These are phyloP conservation scores for Philotrypesis tridentata DNA, from an alignment of 1,140 invertebrate genomes.

Conservation along the genomic window DNA sequence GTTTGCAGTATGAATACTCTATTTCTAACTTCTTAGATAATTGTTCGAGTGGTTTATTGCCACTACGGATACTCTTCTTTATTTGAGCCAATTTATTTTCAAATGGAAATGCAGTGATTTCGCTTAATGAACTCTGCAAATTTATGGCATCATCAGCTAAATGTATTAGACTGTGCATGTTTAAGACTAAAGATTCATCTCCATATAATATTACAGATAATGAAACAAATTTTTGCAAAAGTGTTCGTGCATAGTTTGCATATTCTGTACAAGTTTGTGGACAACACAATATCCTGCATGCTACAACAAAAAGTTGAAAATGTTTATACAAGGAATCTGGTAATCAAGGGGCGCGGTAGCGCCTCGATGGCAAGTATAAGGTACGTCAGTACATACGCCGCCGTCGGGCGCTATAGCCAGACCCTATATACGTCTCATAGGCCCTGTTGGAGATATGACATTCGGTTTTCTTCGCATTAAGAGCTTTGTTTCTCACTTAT, in stretches of 20 bases:
- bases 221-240: conserved; percentile 28
- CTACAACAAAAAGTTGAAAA: conserved; percentile 31
- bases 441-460: too few relatives aligned
- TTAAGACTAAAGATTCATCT: conserved; percentile 20
- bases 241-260: background rate
- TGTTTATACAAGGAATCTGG: background rate
- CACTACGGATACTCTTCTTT: background rate
- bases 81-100: conserved; percentile 41
- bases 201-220: conserved; percentile 19
- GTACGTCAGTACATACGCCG: too few relatives aligned
- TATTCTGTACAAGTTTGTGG: background rate
- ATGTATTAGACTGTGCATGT: conserved; percentile 46
- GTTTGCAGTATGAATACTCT: too few relatives aligned
- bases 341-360: too few relatives aligned
- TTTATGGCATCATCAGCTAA: conserved; percentile 39
- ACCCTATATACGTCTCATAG: too few relatives aligned
- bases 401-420: too few relatives aligned
- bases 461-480: too few relatives aligned
- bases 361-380: too few relatives aligned
- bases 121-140: conserved; percentile 32
- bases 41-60: too few relatives aligned
- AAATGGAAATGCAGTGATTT: conserved; percentile 42
- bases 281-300: conserved; percentile 25
- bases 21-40: too few relatives aligned
- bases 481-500: too few relatives aligned